Evolutionary conservation across 30 jellyfish, hydroid and myxozoan genomes (phyloP), one percentile per base, ranked within the genome.

Genomic region (Mastigias papua): DNA sequence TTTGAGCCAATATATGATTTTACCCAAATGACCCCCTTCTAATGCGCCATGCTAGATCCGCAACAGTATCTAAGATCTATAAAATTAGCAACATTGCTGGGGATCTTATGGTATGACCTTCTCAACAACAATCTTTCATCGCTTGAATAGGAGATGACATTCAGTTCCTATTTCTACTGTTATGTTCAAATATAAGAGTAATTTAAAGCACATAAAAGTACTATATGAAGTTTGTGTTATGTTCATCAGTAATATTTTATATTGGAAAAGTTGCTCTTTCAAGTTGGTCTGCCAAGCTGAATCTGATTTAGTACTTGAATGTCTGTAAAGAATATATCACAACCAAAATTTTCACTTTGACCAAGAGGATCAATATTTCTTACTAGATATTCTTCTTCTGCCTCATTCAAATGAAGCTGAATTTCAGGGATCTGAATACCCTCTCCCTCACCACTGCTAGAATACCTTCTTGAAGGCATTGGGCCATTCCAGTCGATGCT

Each of bases 401-500:
- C 54, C 54, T 42, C 54, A 42, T 8, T 42, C 13, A 15, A 8
- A 42, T 42, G 54, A 15, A 4, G 13, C 54, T 15, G 7, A 42
- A 0, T 15, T 42, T 42, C 54, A 4, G 54, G 54, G 13, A 42
- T 42, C 34, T 72, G 68, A n/a, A 72, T 67, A 30, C 67, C 84
- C 29, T 34, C 67, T 32, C 34, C 15, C 48, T 61, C 84, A 29
- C 34, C 67, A 72, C 81, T 8, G 34, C 84, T 67, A 72, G 84
- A 34, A 72, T 72, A 72, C 84, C 84, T 72, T 34, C 84, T 16
- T 57, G 84, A 72, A 31, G 84, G 67, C 67, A 72, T 72, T 29
- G 84, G 84, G 48, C 67, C 84, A 72, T 1, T 72, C 84, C 84
- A 72, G 67, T 72, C 84, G 20, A 72, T 72, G 34, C 84, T 67